Evolutionary conservation across 2,797 vertebrate species (phyloP).

Genomic region (Propithecus deckenii): DNA sequence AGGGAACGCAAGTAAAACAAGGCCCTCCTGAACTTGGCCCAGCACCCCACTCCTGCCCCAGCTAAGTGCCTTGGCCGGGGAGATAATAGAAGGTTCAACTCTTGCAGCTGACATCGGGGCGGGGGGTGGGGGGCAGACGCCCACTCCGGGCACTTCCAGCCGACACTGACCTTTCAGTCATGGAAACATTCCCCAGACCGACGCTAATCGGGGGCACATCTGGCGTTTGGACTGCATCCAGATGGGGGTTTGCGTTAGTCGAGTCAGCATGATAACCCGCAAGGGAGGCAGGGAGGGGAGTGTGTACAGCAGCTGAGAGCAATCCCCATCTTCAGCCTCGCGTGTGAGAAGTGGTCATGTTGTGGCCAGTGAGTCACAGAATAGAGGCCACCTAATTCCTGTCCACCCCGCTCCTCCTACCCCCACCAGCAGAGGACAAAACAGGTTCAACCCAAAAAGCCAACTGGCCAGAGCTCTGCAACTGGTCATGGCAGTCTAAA

Average conservation of each 20-base stretch:
- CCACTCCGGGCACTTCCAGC: conserved; percentile 65
- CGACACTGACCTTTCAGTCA: conserved; percentile 77
- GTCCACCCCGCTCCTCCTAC: background rate
- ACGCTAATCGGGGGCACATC: conserved; percentile 79
- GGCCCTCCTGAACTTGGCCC: conserved; percentile 22
- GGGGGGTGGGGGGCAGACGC: conserved; percentile 10
- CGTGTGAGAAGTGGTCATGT: background rate
- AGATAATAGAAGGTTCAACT: conserved; percentile 48
- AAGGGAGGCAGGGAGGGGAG: conserved; percentile 28
- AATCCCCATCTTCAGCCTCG: background rate
- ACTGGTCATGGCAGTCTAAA: background rate
- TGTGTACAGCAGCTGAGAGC: conserved; percentile 16
- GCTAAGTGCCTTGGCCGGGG: conserved; percentile 12
- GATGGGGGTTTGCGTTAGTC: conserved; percentile 70
- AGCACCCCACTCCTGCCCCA: background rate
- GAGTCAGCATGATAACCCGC: conserved; percentile 72
- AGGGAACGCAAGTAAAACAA: background rate
- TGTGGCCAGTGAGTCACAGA: background rate
- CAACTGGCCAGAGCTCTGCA: background rate
- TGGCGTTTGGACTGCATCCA: conserved; percentile 75
- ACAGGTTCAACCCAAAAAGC: background rate
- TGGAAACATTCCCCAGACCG: conserved; percentile 76
- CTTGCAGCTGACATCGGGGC: conserved; percentile 31
- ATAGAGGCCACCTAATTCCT: background rate
- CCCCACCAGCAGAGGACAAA: background rate